Base-by-base conservation (phyloP, 2,797 vertebrate species). In the Taenioides sp. region DNA sequence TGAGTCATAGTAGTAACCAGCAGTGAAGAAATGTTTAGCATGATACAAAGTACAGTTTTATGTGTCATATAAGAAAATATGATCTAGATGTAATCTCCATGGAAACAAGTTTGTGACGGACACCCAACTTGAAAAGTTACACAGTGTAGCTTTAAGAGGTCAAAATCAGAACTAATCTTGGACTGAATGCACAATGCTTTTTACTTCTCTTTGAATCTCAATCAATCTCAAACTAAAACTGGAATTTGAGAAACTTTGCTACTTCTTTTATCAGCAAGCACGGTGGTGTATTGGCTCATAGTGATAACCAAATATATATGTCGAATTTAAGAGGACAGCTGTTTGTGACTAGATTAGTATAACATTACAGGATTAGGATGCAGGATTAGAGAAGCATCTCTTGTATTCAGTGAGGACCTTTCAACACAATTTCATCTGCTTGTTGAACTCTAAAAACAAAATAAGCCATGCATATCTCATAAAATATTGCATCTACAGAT, bases 351-450 rank as follows among this genome's bases (percentile, higher is more conserved):
- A 87, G 82, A 86, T 91, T 88, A 85, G 84, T 79, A 81, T 88
- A 83, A 82, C 72, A 84, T 91, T 79, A 80, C 80, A 74, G 78
- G 88, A 88, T 87, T 84, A 85, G 52, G n/a, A n/a, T n/a, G n/a
- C 80, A 74, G 78, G 88, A 88, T 87, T 84, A 85, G 52, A 22
- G 37, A 79, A 65, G 61, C 65, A 77, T 76, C 73, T 80, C 77
- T 77, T 69, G 73, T 74, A 78, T 71, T 71, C 49, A 81, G 67
- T 62, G 66, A 27, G 25, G 43, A 54, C 72, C 62, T 79, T 66
- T 40, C 82, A 75, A 75, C 68, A 73, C 71, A 82, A 69, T 82
- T 84, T 74, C 73, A 81, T 47, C 62, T 67, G 72, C 58, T 80
- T 83, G 74, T 74, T 70, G n/a, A 11, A 10, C 47, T 72, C 27